Percentiles rank a stretch among this genome's conserved stretches.
phyloP scores from a whole-genome alignment of 2,888 invertebrate genomes.

The Microchrysa polita region DNA sequence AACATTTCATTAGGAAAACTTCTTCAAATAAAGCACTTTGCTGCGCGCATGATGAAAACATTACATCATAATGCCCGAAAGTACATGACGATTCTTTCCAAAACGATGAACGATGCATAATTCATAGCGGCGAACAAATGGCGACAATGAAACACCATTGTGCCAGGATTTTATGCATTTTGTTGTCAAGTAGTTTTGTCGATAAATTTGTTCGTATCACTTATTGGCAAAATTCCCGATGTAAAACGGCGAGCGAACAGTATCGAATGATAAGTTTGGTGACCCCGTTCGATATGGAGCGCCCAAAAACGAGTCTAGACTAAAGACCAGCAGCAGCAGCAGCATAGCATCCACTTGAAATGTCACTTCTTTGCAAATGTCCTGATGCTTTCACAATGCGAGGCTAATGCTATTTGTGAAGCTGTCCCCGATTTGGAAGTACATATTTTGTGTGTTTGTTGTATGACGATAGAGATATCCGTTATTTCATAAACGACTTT shows the following conservation, averaged over 20 bases:
- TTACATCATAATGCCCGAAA: background rate
- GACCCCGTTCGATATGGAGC: background rate
- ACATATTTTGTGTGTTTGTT: too few relatives aligned
- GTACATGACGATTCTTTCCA: too few relatives aligned
- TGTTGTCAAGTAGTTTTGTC: background rate
- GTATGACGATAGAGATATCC: background rate
- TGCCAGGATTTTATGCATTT: background rate
- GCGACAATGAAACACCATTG: constrained; percentile 2
- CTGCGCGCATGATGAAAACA: background rate
- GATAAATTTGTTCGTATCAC: constrained; percentile 2
- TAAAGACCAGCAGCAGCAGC: background rate
- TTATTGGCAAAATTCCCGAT: background rate
- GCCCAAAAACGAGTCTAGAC: background rate
- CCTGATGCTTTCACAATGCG: background rate
- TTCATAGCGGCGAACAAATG: background rate
- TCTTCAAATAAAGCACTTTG: background rate
- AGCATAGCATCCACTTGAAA: background rate
- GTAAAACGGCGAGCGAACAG: background rate
- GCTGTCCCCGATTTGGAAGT: background rate
- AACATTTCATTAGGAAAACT: background rate
- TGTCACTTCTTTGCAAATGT: background rate
- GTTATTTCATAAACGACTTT: background rate
- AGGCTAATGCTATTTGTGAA: background rate
- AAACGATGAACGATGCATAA: background rate
- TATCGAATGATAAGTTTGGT: background rate